Base-by-base conservation (phyloP, 2,888 invertebrate species). In the Scaptomyza parva region DNA sequence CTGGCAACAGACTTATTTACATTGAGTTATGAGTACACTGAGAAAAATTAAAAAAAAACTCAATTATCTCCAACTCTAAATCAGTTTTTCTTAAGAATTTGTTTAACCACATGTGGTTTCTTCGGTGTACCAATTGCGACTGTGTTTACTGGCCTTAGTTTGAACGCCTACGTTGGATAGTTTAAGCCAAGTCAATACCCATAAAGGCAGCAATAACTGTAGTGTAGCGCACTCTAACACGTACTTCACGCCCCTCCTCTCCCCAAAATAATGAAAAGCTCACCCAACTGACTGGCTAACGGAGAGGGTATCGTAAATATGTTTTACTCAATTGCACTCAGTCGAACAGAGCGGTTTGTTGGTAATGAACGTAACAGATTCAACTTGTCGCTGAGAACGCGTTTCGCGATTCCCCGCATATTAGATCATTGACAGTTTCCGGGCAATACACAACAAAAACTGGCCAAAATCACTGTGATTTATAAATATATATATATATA, bases 291-390 rank as follows among this genome's bases (percentile, higher is more conserved):
- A 54, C 37, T 37, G 37, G 37, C 37, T 37, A 37, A 37, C 37
- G 37, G 76, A 18, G 79, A 78, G 83, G 63, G 73, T 76, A 80
- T 76, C 84, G 87, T 73, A 77, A 80, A 76, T 72, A 70, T 70
- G 69, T 88, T 76, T 67, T 83, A 64, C 83, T 86, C 88, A 76
- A 63, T 66, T 65, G 75, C 64, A 61, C 53, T 88, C 88, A 88
- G 89, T 88, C 81, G 86, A 70, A 57, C 58, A 52, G 54, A 69
- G 70, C 66, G 75, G 55, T 70, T 85, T 70, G 84, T 85, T 71
- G 87, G 64, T 67, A 71, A 82, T 76, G 88, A 88, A 88, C 83
- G 78, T 76, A 72, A 65, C 73, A 67, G 65, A 70, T 75, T 76
- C 60, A 66, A 72, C 61, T 71, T 70, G 64, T 79, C 67, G 83